Evolutionary conservation across 2,888 invertebrate species (phyloP), one percentile per base, ranked within the genome.

Genomic region (Autographa pulchrina): DNA sequence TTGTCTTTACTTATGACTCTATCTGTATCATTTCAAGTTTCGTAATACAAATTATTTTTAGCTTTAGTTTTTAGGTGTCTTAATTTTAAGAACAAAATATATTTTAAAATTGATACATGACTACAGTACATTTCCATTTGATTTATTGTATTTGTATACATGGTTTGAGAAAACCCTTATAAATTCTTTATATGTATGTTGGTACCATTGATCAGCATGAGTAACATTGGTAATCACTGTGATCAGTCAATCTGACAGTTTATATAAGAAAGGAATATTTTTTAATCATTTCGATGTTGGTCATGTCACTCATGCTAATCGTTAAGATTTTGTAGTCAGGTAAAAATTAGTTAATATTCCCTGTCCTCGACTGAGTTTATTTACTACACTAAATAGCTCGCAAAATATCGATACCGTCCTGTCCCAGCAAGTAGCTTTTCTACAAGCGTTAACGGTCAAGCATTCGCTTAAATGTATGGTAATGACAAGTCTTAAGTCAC

Each of bases 321-420:
- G 25, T 25, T 25, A 25, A 48, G n/a, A n/a, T 48, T n/a, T 43
- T n/a, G n/a, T 48, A 48, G 48, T 48, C n/a, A 5, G 48, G 16
- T 7, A 48, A n/a, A n/a, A 6, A 48, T 48, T n/a, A 48, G 48
- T 0, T n/a, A 48, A n/a, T 48, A n/a, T 16, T 48, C n/a, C n/a
- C 1, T 16, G n/a, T 16, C 9, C 14, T 48, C 25, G 63, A 63
- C 41, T 31, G 38, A 38, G 11, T 38, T 38, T 8, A 38, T 38
- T 25, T 38, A 38, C 11, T 11, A 0, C 38, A 1, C 38, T 11
- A 38, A 11, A 9, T 75, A 71, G 79, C 72, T 78, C 68, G 78
- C 68, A 75, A 78, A 75, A 41, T 61, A 61, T 48, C 41, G 67
- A 80, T 74, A 72, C 80, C 80, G 79, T 79, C 79, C 80, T 61